Evolutionary conservation across 2,888 invertebrate species (phyloP).

Genomic region (Troglohyphantes excavatus): DNA sequence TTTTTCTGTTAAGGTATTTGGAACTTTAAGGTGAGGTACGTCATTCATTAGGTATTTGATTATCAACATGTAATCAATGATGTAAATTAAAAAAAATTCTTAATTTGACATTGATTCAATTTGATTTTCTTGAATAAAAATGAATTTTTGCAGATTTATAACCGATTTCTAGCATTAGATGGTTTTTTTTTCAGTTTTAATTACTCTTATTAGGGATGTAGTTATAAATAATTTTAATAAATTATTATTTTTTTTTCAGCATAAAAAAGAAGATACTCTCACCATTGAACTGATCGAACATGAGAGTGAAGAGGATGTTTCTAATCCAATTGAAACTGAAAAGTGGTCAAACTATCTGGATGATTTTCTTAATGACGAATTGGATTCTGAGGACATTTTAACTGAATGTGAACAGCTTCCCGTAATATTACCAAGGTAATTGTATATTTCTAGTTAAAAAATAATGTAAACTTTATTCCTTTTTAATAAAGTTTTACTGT

Average conservation of each 20-base stretch:
- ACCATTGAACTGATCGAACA: conserved; percentile 94
- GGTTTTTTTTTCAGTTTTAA: too few relatives aligned
- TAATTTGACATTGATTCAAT: too few relatives aligned
- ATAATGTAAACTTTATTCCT: neutral
- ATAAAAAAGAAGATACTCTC: conserved; percentile 92
- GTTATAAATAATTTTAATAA: too few relatives aligned
- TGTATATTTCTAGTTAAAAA: neutral
- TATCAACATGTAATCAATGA: too few relatives aligned
- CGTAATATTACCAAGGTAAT: conserved; percentile 63
- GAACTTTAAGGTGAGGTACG: too few relatives aligned
- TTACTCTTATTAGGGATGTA: too few relatives aligned
- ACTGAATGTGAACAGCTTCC: conserved; percentile 12
- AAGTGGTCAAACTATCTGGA: conserved; percentile 90
- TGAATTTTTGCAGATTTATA: too few relatives aligned
- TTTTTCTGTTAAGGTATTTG: too few relatives aligned
- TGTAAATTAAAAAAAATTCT: too few relatives aligned
- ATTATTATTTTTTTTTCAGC: conserved; percentile 39
- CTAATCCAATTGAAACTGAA: conserved; percentile 83
- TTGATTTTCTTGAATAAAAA: neutral
- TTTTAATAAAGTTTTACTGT: too few relatives aligned
- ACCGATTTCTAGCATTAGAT: too few relatives aligned
- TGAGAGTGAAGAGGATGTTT: conserved; percentile 83
- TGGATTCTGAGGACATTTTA: conserved; percentile 83
- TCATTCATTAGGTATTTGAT: too few relatives aligned
- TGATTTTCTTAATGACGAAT: conserved; percentile 82